Percentiles rank a stretch among this genome's conserved stretches.
Conservation (phyloP, 2,888 invertebrate genomes). For the Quadriops clusia region DNA sequence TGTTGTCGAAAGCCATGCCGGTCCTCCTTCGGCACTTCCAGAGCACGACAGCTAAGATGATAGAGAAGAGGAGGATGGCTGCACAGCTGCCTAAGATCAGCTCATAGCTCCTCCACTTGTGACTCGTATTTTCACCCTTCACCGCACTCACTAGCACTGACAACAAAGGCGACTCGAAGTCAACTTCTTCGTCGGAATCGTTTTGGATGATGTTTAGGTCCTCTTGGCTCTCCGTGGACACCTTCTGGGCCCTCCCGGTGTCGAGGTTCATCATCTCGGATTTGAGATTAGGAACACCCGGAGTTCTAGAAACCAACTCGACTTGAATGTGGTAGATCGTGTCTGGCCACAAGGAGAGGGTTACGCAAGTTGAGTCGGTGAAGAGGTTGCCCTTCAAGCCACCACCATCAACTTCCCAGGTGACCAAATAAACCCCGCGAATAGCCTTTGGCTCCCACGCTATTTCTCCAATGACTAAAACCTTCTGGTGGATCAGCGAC, state of each 20-base stretch:
- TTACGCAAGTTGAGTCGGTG: slow-evolving; percentile 68
- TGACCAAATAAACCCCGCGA: slow-evolving; percentile 62
- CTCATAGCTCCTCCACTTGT: slow-evolving; percentile 44
- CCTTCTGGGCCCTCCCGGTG: slow-evolving; percentile 50
- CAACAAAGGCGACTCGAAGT: slow-evolving; percentile 42
- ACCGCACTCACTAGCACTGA: slow-evolving; percentile 52
- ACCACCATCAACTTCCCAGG: slow-evolving; percentile 75
- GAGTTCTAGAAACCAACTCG: slow-evolving; percentile 48
- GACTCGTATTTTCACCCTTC: slow-evolving; percentile 45
- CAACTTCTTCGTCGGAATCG: slow-evolving; percentile 30
- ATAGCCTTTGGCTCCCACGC: slow-evolving; percentile 58
- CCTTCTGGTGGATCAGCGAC: slow-evolving; percentile 61
- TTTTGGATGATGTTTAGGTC: slow-evolving; percentile 42
- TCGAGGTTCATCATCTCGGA: slow-evolving; percentile 55
- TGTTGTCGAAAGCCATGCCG: slow-evolving; percentile 40
- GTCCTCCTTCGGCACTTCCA: slow-evolving; percentile 48
- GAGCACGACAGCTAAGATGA: slow-evolving; percentile 42
- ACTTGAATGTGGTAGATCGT: slow-evolving; percentile 74
- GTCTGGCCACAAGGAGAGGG: slow-evolving; percentile 69
- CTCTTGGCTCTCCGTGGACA: slow-evolving; percentile 52
- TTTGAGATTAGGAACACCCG: slow-evolving; percentile 49
- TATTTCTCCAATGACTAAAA: slow-evolving; percentile 58
- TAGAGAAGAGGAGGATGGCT: slow-evolving; percentile 38
- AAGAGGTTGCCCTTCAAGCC: slow-evolving; percentile 71
- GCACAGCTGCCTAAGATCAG: slow-evolving; percentile 48